A percentile compares a stretch with the other conserved stretches of the same genome.
Conservation (phyloP, 2,113 vertebrate species). For the Leptocoma aspasia region DNA sequence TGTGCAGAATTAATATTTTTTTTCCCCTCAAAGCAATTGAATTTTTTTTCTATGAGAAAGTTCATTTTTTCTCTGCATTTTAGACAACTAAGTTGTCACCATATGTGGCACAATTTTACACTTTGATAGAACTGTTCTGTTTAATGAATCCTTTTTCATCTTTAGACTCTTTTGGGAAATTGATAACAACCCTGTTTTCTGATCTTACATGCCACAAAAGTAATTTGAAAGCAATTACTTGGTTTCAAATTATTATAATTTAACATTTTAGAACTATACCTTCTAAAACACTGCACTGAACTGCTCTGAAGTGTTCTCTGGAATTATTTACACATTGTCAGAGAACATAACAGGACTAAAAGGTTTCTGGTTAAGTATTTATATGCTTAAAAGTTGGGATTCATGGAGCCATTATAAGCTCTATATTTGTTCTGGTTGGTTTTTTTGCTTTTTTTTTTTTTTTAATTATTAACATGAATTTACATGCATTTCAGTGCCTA, state of each 20-base stretch:
- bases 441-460: background rate
- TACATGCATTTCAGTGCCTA: background rate
- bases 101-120: background rate
- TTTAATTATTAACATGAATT: background rate
- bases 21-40: background rate
- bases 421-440: background rate
- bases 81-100: background rate
- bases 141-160: background rate
- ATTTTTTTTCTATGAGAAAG: background rate
- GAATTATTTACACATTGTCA: background rate
- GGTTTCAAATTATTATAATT: background rate
- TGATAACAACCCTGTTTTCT: background rate
- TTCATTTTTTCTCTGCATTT: background rate
- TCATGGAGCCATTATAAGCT: background rate
- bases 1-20: background rate
- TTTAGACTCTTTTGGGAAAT: background rate
- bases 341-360: background rate
- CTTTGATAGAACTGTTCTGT: background rate
- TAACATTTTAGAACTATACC: background rate
- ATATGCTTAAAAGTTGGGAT: background rate
- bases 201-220: background rate
- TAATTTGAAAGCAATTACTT: background rate
- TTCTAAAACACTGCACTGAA: background rate
- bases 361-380: background rate
- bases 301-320: background rate